These are phyloP conservation scores for Mus spretus DNA, from an alignment of 2,797 vertebrate genomes.

Conservation along the genomic window DNA sequence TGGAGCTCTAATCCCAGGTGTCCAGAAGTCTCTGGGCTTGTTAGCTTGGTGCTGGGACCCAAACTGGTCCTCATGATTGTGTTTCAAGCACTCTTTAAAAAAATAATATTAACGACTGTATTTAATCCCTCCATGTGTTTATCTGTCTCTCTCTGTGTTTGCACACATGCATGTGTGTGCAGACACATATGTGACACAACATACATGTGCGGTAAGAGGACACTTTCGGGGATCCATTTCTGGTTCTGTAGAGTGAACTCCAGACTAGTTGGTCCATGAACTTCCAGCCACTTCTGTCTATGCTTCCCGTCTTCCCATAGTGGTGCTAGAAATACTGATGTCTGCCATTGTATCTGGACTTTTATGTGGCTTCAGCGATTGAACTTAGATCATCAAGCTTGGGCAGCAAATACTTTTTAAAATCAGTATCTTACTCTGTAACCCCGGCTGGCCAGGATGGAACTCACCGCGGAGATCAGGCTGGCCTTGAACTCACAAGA, in stretches of 20 bases:
- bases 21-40: not conserved
- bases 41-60: not conserved
- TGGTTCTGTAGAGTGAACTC: not conserved
- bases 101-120: not conserved
- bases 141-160: not conserved
- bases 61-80: not conserved
- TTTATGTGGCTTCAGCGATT: not conserved
- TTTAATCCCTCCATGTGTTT: not conserved
- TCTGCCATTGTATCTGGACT: not conserved
- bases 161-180: not conserved
- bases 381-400: not conserved
- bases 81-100: not conserved
- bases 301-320: not conserved
- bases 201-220: not conserved
- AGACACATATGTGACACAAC: not conserved
- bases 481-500: not conserved
- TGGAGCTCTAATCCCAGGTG: not conserved
- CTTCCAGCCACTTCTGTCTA: not conserved
- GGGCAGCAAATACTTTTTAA: not conserved
- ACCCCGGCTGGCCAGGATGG: not conserved
- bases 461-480: not conserved
- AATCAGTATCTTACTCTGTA: not conserved
- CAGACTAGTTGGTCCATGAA: not conserved
- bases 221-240: not conserved
- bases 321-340: too few species aligned